These are phyloP conservation scores for Umimayanthus kanabou DNA, from an alignment of 92 coral and sea anemone species.

Conservation along the genomic window DNA sequence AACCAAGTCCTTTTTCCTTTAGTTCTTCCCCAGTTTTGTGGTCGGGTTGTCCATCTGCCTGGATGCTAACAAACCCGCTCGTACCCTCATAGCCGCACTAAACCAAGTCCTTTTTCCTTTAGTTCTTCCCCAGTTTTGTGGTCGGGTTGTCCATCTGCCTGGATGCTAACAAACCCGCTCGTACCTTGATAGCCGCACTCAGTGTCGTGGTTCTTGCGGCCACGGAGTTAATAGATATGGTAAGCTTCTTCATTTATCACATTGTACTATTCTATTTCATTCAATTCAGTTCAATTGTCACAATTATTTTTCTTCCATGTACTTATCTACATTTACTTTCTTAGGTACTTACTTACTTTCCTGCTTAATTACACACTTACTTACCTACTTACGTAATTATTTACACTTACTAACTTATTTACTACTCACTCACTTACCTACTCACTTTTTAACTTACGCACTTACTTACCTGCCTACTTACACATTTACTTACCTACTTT, in stretches of 20 bases:
- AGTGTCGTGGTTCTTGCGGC: conserved; percentile 76
- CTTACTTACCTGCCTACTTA: too few species aligned
- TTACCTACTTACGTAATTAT: too few species aligned
- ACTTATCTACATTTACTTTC: too few species aligned
- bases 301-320: too few species aligned
- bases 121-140: conserved; percentile 44
- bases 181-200: conserved; percentile 81
- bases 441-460: too few species aligned
- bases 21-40: conserved; percentile 44
- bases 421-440: too few species aligned
- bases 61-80: conserved; percentile 85
- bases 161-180: conserved; percentile 85
- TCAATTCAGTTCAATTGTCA: too few species aligned
- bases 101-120: background rate
- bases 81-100: conserved; percentile 79
- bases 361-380: too few species aligned
- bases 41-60: conserved; percentile 70
- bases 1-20: background rate
- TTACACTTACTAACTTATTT: too few species aligned
- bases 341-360: too few species aligned
- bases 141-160: conserved; percentile 70
- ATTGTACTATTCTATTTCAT: too few species aligned
- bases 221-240: conserved; percentile 84
- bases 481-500: too few species aligned
- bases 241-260: conserved; percentile 27